These are phyloP conservation scores for Sceloporus undulatus DNA, from an alignment of 2,113 vertebrate species.

Conservation along the genomic window DNA sequence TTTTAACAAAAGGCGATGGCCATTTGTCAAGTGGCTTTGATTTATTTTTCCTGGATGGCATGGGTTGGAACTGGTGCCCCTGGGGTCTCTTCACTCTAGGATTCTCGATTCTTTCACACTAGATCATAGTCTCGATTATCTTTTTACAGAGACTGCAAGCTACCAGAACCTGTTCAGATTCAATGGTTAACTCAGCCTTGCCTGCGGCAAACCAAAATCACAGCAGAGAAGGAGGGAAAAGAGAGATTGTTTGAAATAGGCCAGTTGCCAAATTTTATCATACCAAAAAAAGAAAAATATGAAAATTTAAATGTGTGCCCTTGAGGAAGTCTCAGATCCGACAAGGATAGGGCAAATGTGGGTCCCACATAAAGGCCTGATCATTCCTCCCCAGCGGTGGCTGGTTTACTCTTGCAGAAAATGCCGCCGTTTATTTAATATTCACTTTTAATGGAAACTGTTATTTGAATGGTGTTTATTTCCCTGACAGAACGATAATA, in stretches of 20 bases:
- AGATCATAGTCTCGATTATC: not conserved
- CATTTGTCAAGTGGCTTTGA: too few species aligned
- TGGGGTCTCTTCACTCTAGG: too few species aligned
- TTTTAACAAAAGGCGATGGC: too few species aligned
- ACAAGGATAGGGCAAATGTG: not conserved
- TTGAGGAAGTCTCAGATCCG: not conserved
- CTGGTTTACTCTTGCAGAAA: not conserved
- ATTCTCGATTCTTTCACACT: not conserved
- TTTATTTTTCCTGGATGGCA: too few species aligned
- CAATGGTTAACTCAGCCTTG: not conserved
- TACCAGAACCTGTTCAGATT: not conserved
- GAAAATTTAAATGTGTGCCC: not conserved
- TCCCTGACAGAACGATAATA: not conserved
- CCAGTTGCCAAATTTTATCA: not conserved
- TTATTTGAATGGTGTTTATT: conserved; percentile 15
- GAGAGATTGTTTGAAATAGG: not conserved
- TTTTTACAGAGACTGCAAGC: not conserved
- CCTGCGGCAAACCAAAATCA: not conserved
- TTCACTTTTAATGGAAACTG: not conserved
- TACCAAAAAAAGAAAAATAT: too few species aligned
- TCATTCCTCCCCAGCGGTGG: not conserved
- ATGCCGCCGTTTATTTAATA: not conserved
- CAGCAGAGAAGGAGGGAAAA: too few species aligned
- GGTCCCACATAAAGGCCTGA: not conserved
- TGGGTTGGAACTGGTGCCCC: too few species aligned